phyloP scores from a whole-genome alignment of 2,888 invertebrate genomes.

The Coecobrya sp. region DNA sequence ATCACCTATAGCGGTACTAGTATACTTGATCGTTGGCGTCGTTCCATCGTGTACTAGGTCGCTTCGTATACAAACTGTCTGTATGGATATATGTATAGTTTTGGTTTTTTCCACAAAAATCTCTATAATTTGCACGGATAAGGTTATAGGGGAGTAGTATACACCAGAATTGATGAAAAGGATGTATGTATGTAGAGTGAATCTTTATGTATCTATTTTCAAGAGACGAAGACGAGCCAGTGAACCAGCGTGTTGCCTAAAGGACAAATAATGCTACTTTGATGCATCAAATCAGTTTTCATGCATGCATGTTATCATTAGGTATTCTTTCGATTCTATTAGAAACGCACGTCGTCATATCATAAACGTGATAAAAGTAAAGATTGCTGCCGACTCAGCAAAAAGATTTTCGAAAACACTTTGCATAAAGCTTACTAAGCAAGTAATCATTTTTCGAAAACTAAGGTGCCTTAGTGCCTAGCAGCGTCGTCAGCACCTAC shows the following conservation, averaged over 20 bases:
- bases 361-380: constrained; percentile 10
- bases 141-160: background rate
- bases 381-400: constrained; percentile 41
- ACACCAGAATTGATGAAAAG: background rate
- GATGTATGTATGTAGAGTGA: background rate
- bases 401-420: constrained; percentile 45
- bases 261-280: background rate
- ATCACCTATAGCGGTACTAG: background rate
- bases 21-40: background rate
- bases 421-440: background rate
- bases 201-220: background rate
- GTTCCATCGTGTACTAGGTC: background rate
- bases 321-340: background rate
- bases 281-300: constrained; percentile 2
- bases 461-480: background rate
- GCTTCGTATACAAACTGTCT: background rate
- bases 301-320: constrained; percentile 1
- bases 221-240: constrained; percentile 9
- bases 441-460: constrained; percentile 22
- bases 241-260: constrained; percentile 22
- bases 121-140: background rate
- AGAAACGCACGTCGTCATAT: background rate
- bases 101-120: background rate
- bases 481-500: background rate
- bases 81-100: background rate